Evolutionary conservation across 2,113 vertebrate genomes (phyloP).

Genomic region (Orientallactaga bullata): DNA sequence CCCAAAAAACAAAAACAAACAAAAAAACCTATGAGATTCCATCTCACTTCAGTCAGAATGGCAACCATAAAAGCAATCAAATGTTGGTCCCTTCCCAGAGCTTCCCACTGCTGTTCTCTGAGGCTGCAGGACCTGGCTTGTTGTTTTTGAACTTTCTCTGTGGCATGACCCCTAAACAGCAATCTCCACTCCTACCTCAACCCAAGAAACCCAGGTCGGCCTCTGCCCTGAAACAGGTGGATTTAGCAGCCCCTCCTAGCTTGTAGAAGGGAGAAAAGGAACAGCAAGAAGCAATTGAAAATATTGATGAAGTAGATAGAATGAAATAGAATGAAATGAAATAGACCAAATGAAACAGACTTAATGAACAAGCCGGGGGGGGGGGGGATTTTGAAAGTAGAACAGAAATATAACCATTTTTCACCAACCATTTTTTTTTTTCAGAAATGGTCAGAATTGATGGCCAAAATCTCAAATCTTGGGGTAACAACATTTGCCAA

Average conservation of each 20-base stretch:
- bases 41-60: no score
- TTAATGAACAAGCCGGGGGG: no score
- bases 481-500: background rate
- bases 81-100: no score
- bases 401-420: no score
- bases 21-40: no score
- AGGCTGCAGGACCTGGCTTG: background rate
- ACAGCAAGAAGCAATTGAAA: background rate
- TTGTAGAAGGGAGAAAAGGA: background rate
- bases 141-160: background rate
- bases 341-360: no score
- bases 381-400: no score
- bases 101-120: no score
- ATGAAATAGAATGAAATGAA: no score
- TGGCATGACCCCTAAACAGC: background rate
- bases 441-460: background rate
- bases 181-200: background rate
- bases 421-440: background rate
- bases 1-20: no score
- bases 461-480: background rate
- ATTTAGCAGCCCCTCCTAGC: background rate
- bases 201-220: background rate
- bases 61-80: no score
- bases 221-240: background rate
- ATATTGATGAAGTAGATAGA: no score